Evolutionary conservation across 2,888 invertebrate genomes (phyloP).

Genomic region (Rhodophaea formosa): DNA sequence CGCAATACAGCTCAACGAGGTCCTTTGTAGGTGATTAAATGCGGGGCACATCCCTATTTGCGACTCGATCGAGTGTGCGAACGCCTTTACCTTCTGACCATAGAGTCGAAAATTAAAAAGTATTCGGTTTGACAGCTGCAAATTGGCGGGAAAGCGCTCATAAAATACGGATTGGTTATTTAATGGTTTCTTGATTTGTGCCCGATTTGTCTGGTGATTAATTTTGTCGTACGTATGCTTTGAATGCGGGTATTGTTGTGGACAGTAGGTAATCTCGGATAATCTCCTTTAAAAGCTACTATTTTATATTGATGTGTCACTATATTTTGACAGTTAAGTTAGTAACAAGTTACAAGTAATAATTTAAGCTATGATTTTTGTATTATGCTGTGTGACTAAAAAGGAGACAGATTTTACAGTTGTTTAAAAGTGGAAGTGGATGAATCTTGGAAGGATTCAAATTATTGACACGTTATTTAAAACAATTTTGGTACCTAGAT

Average conservation of each 20-base stretch:
- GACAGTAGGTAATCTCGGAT: slow-evolving; percentile 16
- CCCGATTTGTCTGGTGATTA: slow-evolving; percentile 71
- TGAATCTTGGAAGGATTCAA: no score
- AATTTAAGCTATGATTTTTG: background rate
- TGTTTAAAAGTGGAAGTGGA: no score
- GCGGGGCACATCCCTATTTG: slow-evolving; percentile 48
- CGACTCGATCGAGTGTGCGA: slow-evolving; percentile 18
- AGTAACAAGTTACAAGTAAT: background rate
- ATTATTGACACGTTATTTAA: no score
- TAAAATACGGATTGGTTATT: slow-evolving; percentile 74
- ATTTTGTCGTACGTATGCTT: slow-evolving; percentile 54
- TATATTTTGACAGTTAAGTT: slow-evolving; percentile 6
- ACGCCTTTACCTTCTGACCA: slow-evolving; percentile 23
- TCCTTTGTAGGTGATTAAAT: slow-evolving; percentile 79
- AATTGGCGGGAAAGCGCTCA: slow-evolving; percentile 30
- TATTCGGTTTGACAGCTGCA: slow-evolving; percentile 17
- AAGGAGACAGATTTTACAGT: no score
- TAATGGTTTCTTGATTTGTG: slow-evolving; percentile 74
- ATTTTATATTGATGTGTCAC: slow-evolving; percentile 11
- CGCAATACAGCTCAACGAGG: slow-evolving; percentile 45
- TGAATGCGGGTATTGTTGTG: slow-evolving; percentile 31
- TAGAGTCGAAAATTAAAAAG: slow-evolving; percentile 27
- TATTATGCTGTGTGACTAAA: no score
- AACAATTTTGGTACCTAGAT: no score
- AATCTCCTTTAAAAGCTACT: slow-evolving; percentile 6